Conservation (phyloP, 53 echinoderm and acorn worm genomes). For the Paracentrotus lividus region DNA sequence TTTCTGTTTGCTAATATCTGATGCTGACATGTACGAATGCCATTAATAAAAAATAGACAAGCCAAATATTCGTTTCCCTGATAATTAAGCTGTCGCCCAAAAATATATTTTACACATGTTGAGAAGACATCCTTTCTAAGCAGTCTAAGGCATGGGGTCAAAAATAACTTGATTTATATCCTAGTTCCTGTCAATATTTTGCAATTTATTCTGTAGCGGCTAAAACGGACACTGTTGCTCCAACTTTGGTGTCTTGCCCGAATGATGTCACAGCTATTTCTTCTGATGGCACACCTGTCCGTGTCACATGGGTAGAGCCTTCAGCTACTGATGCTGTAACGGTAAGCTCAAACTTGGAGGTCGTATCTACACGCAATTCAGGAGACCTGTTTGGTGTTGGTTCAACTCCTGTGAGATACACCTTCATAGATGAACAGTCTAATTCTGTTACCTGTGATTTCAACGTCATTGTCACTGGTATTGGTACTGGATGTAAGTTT, state of each 20-base stretch:
- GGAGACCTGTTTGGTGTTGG: conserved; percentile 59
- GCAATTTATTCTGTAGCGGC: no score
- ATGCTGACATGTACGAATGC: no score
- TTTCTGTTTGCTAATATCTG: no score
- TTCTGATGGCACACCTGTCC: neutral
- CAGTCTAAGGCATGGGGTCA: no score
- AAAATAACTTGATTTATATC: no score
- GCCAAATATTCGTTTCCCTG: no score
- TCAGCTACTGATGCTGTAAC: neutral
- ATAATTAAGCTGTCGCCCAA: no score
- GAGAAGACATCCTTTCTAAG: no score
- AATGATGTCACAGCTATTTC: neutral
- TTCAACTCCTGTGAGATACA: conserved; percentile 66
- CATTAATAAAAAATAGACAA: no score
- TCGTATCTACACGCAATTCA: neutral
- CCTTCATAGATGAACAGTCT: conserved; percentile 62
- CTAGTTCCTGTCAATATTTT: no score
- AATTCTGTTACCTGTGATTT: conserved; percentile 62
- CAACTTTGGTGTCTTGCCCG: neutral
- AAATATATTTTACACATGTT: no score
- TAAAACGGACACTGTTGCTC: neutral
- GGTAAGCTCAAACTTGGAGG: neutral
- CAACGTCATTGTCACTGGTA: conserved; percentile 63
- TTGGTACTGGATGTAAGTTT: neutral
- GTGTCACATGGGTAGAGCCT: conserved; percentile 30